Conservation (phyloP, 2,113 vertebrate genomes). For the Telmatochromis sp. region DNA sequence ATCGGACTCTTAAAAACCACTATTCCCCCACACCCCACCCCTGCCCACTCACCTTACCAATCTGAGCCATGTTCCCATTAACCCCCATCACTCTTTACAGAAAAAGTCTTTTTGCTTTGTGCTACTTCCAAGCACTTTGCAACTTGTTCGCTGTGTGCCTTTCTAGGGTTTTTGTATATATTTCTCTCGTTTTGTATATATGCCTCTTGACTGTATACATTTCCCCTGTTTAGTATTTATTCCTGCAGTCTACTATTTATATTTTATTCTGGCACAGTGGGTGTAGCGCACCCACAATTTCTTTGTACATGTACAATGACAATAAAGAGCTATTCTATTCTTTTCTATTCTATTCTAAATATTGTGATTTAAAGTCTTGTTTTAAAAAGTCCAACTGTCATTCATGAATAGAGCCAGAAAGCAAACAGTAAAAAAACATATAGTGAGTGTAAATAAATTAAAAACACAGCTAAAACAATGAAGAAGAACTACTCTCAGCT, state of each 20-base stretch:
- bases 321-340: not conserved
- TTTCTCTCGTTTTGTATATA: not conserved
- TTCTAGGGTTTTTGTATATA: not conserved
- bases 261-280: not conserved
- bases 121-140: not conserved
- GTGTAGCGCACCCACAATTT: not conserved
- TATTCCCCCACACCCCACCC: not conserved
- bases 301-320: not conserved
- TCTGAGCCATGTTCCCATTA: not conserved
- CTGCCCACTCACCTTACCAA: not conserved
- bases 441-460: not conserved
- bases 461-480: not conserved
- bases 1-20: not conserved
- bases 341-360: not conserved
- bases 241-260: not conserved
- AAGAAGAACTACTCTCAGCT: not conserved
- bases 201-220: not conserved
- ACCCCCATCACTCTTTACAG: not conserved
- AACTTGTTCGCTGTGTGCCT: not conserved
- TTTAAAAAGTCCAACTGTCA: not conserved
- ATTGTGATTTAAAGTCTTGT: not conserved
- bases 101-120: not conserved
- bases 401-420: not conserved
- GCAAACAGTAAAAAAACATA: not conserved
- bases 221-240: not conserved